Evolutionary conservation across 2,797 vertebrate species (phyloP), one percentile per base, ranked within the genome.

Genomic region (Myioborus miniatus): DNA sequence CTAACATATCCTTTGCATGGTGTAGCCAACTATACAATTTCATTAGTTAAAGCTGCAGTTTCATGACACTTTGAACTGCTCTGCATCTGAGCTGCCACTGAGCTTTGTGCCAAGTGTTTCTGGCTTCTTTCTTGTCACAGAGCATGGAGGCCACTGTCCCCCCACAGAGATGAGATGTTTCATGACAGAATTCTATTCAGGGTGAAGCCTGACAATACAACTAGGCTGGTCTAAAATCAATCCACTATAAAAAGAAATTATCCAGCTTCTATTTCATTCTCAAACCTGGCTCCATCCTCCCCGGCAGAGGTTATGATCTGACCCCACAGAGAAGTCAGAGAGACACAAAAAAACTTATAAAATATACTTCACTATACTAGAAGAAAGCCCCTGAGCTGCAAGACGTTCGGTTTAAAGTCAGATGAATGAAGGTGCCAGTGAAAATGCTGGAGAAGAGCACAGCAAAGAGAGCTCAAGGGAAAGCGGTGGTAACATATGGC

Each of bases 401-500:
- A 78, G 63, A 55, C 62, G 29, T 58, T 85, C 62, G 27, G 58
- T 83, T 85, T 88, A 43, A 97, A 94, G 85, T 81, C 87, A 88
- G 76, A 95, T 56, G 93, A 96, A 93, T 15, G 76, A 94, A 95
- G 94, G 83, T 96, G 96, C 93, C 94, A 95, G 83, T 93, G 86
- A 85, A 94, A 96, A 94, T 88, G 90, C 90, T 96, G 85, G 85
- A 94, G 95, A 94, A 91, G 93, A 97, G 80, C 90, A 93, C 47
- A 94, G 95, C 85, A 94, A 94, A 94, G 95, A 95, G 55, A 94
- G 93, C 94, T 97, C 90, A 96, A 95, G 90, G 90, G 91, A 97
- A 97, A 96, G 93, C 85, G 0, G 83, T 94, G 93, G 85, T 94
- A 97, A 96, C 95, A 96, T 96, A 97, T 96, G 96, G 96, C 91